Conservation (phyloP, 2,888 invertebrate genomes). For the Ormyrus rosae region DNA sequence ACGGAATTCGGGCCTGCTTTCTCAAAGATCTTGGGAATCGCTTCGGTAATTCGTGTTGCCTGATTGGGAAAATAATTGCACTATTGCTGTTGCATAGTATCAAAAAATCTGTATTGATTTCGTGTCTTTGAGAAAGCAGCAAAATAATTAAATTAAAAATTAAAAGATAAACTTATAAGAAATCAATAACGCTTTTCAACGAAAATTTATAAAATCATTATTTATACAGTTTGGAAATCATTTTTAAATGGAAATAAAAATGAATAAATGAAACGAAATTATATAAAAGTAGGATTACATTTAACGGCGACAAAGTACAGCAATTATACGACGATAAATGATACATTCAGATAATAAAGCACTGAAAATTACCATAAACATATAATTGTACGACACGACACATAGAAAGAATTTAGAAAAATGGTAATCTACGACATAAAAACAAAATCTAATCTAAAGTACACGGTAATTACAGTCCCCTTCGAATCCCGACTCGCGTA, state of each 20-base stretch:
- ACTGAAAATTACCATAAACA: constrained; percentile 13
- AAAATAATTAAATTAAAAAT: constrained; percentile 10
- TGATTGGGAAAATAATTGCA: too few relatives aligned
- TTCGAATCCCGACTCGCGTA: not conserved
- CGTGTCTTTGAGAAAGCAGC: constrained; percentile 16
- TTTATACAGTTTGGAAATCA: not conserved
- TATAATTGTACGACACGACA: not conserved
- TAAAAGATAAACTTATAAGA: not conserved
- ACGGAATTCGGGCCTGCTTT: not conserved
- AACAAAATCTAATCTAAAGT: constrained; percentile 38
- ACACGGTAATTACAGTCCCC: constrained; percentile 3
- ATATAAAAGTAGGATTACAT: not conserved
- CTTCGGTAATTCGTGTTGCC: too few relatives aligned
- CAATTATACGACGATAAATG: not conserved
- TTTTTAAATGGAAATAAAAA: not conserved
- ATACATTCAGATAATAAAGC: constrained; percentile 5
- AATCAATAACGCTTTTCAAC: too few relatives aligned
- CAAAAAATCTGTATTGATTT: too few relatives aligned
- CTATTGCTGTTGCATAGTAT: not conserved
- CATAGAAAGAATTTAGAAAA: constrained; percentile 1
- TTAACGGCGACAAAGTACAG: too few relatives aligned
- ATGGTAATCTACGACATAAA: constrained; percentile 27
- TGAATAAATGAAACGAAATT: constrained; percentile 1
- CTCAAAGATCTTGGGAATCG: constrained; percentile 16
- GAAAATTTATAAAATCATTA: constrained; percentile 8